Base-by-base conservation (phyloP, 2,888 invertebrate species). In the Microplitis deprimator region DNA sequence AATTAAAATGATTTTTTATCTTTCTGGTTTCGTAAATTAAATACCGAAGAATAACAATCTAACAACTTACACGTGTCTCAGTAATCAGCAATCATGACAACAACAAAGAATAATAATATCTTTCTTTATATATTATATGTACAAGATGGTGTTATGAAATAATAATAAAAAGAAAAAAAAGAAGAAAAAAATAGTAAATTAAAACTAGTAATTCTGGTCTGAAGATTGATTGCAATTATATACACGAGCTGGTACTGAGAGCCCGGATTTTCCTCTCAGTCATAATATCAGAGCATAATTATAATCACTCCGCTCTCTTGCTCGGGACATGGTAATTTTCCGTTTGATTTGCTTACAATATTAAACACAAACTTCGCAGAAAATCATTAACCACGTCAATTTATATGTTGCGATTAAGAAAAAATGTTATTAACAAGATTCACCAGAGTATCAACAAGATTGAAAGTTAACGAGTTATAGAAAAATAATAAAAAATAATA, bases 171-270 rank as follows among this genome's bases (percentile, higher is more conserved):
- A 13, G 3, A 29, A 29, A 29, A 29, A 29, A 29, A 50, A 50
- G 1, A 50, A 13, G 3, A 50, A 50, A 50, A 50, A 50, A 50
- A 50, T 50, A 50, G 50, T 50, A 50, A 50, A 50, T 50, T 50
- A 50, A 50, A 50, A 50, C 50, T 50, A 50, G 50, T 50, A 50
- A 50, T 50, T 50, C 50, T 50, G 50, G 50, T 50, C 50, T 50
- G 10, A 13, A 5, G 50, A 50, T 50, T 50, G 50, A 50, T 50
- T 50, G 50, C 50, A 50, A 50, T 50, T 50, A 50, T 50, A 50
- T 50, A 50, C 50, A 50, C 50, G 13, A 50, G 50, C 50, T 50
- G 50, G 50, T 50, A 50, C 50, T 50, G 13, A 8, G 50, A 50
- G 50, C 50, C 50, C 50, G 50, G 50, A 50, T 50, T 50, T 50